These are phyloP conservation scores for Musca domestica DNA, from an alignment of 1,140 invertebrate species.

Conservation along the genomic window DNA sequence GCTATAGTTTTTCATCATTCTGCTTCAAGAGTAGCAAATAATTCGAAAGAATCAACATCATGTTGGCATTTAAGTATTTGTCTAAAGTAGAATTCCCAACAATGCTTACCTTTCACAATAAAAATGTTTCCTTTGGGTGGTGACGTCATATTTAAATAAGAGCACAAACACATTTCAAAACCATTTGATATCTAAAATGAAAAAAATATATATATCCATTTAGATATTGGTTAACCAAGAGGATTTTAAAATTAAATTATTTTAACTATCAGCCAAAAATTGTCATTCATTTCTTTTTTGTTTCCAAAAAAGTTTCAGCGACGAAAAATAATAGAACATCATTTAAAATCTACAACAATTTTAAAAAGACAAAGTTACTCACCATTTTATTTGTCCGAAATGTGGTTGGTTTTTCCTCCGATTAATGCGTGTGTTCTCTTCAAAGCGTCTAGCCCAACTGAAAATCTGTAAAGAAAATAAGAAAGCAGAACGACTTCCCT, in stretches of 20 bases:
- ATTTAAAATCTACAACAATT: neutral
- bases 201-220: neutral
- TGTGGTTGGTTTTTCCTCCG: too few relatives aligned
- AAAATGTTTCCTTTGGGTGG: neutral
- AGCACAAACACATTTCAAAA: neutral
- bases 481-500: conserved; percentile 22
- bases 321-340: conserved; percentile 34
- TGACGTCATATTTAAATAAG: neutral
- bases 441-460: neutral
- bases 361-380: too few relatives aligned
- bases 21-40: conserved; percentile 23
- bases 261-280: conserved; percentile 4
- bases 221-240: neutral
- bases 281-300: conserved; percentile 17
- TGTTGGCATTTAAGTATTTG: neutral
- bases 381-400: too few relatives aligned
- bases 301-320: conserved; percentile 26
- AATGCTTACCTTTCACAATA: too few relatives aligned
- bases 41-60: conserved; percentile 10
- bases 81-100: too few relatives aligned
- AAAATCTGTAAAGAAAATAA: conserved; percentile 8
- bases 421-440: neutral
- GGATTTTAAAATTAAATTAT: neutral
- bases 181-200: neutral
- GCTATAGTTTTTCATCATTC: conserved; percentile 12